These are phyloP conservation scores for Mus caroli DNA, from an alignment of 2,797 vertebrate species.

Conservation along the genomic window DNA sequence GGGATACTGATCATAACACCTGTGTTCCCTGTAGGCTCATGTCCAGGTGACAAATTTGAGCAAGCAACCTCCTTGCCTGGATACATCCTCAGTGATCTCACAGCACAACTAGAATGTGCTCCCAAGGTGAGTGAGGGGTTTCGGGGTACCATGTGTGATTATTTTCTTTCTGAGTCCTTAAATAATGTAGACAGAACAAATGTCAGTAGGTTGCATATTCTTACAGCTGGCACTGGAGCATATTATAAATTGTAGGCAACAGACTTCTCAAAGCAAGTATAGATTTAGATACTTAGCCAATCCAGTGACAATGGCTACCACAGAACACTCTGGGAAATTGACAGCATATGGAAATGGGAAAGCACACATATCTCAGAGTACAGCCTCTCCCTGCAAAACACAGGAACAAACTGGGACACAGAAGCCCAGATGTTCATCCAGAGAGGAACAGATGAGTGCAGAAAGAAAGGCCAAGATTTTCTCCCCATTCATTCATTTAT, in stretches of 20 bases:
- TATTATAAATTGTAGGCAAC: background rate
- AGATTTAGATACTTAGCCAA: background rate
- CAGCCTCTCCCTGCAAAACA: background rate
- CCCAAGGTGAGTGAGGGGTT: background rate
- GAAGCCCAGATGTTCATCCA: background rate
- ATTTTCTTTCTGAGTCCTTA: slow-evolving; percentile 3
- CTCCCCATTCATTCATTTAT: background rate
- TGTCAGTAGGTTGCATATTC: background rate
- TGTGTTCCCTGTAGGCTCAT: background rate
- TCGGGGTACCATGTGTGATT: background rate
- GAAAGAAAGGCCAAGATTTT: background rate
- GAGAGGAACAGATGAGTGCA: background rate
- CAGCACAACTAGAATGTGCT: background rate
- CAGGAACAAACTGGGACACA: background rate
- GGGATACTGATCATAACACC: background rate
- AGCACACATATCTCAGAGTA: background rate
- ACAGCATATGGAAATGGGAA: background rate
- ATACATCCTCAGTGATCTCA: background rate
- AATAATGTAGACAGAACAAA: background rate
- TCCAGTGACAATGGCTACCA: background rate
- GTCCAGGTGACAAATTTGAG: background rate
- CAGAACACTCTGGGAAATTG: background rate
- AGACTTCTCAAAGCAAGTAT: background rate
- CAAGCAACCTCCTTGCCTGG: background rate
- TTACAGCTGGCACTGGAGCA: background rate